A percentile compares a stretch with the other conserved stretches of the same genome.
Conservation (phyloP, 2,888 invertebrate genomes). For the Bruchidius siliquastri region DNA sequence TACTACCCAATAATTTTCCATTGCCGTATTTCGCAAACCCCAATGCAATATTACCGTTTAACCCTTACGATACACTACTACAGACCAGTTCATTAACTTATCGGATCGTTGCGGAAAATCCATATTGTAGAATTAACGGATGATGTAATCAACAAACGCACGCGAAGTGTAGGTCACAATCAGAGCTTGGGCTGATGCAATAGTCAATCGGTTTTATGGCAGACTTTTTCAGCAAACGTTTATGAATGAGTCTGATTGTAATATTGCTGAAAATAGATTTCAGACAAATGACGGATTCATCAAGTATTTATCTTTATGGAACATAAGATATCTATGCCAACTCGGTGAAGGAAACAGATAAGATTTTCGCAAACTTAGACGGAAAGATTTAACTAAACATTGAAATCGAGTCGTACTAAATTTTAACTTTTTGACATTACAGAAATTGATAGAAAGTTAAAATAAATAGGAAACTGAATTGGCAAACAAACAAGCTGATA, state of each 20-base stretch:
- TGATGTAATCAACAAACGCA: background rate
- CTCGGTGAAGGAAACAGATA: no score
- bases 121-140: background rate
- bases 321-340: no score
- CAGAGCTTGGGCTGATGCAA: background rate
- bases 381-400: no score
- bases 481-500: no score
- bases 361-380: no score
- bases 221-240: background rate
- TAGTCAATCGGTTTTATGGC: background rate
- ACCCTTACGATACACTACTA: background rate
- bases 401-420: no score
- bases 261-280: background rate
- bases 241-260: background rate
- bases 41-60: background rate
- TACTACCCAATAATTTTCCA: no score
- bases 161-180: background rate
- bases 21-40: no score
- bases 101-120: background rate
- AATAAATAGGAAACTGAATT: no score
- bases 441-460: no score
- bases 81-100: background rate
- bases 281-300: background rate
- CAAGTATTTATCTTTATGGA: no score
- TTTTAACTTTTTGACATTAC: no score